phyloP scores from a whole-genome alignment of 2,113 vertebrate genomes.

The Plecturocebus donacophilus region DNA sequence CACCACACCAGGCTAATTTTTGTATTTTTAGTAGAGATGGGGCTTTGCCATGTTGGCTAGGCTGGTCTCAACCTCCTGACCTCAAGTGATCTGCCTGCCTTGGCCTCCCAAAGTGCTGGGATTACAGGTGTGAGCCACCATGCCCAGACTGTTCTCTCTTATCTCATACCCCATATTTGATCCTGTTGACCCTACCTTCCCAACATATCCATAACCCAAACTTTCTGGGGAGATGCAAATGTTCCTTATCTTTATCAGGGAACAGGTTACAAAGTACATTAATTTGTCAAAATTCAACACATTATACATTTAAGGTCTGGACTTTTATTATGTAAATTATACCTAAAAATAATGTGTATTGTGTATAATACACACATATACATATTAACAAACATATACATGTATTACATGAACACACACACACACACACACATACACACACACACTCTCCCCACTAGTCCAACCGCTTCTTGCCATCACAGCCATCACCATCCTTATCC shows the following conservation, averaged over 20 bases:
- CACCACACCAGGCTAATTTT: no score
- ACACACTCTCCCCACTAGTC: not conserved
- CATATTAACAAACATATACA: not conserved
- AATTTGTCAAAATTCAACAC: not conserved
- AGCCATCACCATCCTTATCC: not conserved
- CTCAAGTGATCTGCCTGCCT: no score
- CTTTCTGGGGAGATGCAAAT: not conserved
- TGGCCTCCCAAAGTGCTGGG: no score
- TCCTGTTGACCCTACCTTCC: not conserved
- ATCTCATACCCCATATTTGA: not conserved
- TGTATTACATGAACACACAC: not conserved
- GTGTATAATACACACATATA: no score
- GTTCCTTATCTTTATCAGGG: not conserved
- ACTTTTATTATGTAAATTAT: not conserved
- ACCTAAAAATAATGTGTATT: not conserved
- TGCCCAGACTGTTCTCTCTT: not conserved
- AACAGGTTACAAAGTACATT: not conserved
- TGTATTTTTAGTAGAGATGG: no score
- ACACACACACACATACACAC: no score
- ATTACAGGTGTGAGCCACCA: no score
- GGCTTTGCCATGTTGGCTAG: no score
- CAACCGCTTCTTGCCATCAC: not conserved
- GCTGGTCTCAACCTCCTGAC: no score
- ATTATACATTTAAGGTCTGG: not conserved
- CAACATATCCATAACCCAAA: not conserved